Conservation (phyloP, 2,797 vertebrate species). For the Crypturellus tataupa region DNA sequence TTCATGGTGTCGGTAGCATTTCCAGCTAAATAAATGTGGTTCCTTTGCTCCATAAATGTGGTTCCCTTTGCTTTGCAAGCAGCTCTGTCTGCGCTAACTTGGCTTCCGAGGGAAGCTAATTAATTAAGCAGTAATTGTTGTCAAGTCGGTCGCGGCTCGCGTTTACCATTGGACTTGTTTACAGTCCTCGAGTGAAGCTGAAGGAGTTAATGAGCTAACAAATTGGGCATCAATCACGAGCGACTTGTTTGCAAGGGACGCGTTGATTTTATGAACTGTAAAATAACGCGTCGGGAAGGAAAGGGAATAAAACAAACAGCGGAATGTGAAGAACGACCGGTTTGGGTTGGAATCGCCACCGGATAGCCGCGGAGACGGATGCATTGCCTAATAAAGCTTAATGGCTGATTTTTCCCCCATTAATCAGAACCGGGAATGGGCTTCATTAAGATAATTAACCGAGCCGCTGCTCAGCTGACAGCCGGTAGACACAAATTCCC, state of each 20-base stretch:
- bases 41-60: background rate
- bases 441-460: conserved; percentile 81
- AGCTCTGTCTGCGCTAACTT: conserved; percentile 42
- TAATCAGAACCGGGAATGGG: conserved; percentile 75
- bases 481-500: conserved; percentile 58
- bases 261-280: conserved; percentile 65
- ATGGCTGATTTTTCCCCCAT: conserved; percentile 75
- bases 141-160: conserved; percentile 64
- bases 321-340: background rate
- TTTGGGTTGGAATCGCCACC: conserved; percentile 45
- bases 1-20: background rate
- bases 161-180: conserved; percentile 72
- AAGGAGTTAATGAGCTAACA: conserved; percentile 75
- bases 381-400: conserved; percentile 72
- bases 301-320: background rate
- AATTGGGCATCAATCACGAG: conserved; percentile 63
- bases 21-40: background rate
- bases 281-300: conserved; percentile 10
- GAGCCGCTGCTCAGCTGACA: conserved; percentile 68
- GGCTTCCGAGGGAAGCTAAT: conserved; percentile 63
- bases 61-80: background rate
- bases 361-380: conserved; percentile 68
- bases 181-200: conserved; percentile 34
- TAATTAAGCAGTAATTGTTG: conserved; percentile 72
- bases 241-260: conserved; percentile 44